A percentile compares a stretch with the other conserved stretches of the same genome.
Evolutionary conservation across 2,797 vertebrate species (phyloP).

Genomic region (Paratrypauchen microcephalus): DNA sequence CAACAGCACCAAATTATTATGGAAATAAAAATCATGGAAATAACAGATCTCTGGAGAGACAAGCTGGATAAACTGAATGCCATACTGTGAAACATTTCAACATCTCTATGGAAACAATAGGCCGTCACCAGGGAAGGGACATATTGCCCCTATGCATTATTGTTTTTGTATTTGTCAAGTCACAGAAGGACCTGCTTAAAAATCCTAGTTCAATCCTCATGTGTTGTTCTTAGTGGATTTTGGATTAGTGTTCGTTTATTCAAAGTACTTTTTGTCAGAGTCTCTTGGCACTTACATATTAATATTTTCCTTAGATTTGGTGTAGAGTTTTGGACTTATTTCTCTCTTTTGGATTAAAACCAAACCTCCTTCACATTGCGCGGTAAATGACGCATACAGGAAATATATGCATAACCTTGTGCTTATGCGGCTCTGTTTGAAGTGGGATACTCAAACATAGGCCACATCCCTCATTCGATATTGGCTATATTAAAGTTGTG

Average conservation of each 20-base stretch:
- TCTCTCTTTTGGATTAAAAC: slow-evolving; percentile 50
- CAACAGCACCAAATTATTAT: too few relatives aligned
- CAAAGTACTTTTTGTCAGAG: background rate
- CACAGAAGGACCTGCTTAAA: too few relatives aligned
- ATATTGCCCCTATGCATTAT: too few relatives aligned
- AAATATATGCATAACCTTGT: slow-evolving; percentile 69
- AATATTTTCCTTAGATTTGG: background rate
- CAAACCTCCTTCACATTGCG: slow-evolving; percentile 38
- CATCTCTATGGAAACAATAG: too few relatives aligned
- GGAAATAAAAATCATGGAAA: too few relatives aligned
- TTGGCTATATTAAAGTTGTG: slow-evolving; percentile 58
- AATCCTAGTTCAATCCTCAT: too few relatives aligned
- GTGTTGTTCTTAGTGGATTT: background rate
- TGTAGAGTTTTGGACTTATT: background rate
- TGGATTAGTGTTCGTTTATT: background rate
- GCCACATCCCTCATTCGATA: slow-evolving; percentile 46
- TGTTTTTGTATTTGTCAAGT: too few relatives aligned
- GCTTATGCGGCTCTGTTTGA: slow-evolving; percentile 66
- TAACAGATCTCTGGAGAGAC: too few relatives aligned
- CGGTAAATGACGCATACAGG: slow-evolving; percentile 49
- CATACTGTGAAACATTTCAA: too few relatives aligned
- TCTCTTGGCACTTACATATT: too few relatives aligned
- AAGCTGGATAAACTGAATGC: too few relatives aligned
- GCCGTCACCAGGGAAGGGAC: too few relatives aligned
- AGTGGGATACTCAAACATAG: slow-evolving; percentile 68